These are phyloP conservation scores for Meteorus colon DNA, from an alignment of 2,888 invertebrate genomes.

Conservation along the genomic window DNA sequence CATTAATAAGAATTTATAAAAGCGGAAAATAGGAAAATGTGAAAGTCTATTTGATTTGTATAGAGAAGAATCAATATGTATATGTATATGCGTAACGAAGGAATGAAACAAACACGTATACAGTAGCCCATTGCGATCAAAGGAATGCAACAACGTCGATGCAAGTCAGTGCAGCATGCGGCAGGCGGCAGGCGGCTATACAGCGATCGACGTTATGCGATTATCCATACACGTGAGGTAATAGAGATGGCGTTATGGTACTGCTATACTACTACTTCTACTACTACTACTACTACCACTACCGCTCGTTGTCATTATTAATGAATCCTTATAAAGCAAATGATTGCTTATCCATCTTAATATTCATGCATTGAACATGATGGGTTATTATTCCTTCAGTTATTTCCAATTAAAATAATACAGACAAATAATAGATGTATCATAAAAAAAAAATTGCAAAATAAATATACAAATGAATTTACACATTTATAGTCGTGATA, in stretches of 20 bases:
- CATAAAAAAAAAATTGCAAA: too few relatives aligned
- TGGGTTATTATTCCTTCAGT: slow-evolving; percentile 21
- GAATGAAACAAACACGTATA: slow-evolving; percentile 13
- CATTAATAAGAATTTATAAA: slow-evolving; percentile 59
- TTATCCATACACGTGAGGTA: slow-evolving; percentile 40
- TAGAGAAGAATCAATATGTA: background rate
- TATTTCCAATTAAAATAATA: slow-evolving; percentile 5
- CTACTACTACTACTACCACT: background rate
- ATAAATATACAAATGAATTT: background rate
- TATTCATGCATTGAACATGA: slow-evolving; percentile 17
- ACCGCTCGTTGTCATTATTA: slow-evolving; percentile 28
- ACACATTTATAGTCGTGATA: background rate
- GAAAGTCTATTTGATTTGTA: slow-evolving; percentile 53
- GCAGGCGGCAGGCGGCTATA: slow-evolving; percentile 29
- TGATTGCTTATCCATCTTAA: slow-evolving; percentile 42
- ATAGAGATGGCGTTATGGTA: slow-evolving; percentile 32
- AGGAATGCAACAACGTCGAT: slow-evolving; percentile 11
- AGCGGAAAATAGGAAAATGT: slow-evolving; percentile 55
- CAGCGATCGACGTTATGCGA: slow-evolving; percentile 42
- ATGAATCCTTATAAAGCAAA: slow-evolving; percentile 38
- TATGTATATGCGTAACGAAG: background rate
- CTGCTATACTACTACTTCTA: slow-evolving; percentile 20
- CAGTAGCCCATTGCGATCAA: slow-evolving; percentile 27
- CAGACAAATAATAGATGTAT: too few relatives aligned
- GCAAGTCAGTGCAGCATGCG: slow-evolving; percentile 18